Evolutionary conservation across 2,113 vertebrate genomes (phyloP).

Genomic region (Xyrauchen texanus): DNA sequence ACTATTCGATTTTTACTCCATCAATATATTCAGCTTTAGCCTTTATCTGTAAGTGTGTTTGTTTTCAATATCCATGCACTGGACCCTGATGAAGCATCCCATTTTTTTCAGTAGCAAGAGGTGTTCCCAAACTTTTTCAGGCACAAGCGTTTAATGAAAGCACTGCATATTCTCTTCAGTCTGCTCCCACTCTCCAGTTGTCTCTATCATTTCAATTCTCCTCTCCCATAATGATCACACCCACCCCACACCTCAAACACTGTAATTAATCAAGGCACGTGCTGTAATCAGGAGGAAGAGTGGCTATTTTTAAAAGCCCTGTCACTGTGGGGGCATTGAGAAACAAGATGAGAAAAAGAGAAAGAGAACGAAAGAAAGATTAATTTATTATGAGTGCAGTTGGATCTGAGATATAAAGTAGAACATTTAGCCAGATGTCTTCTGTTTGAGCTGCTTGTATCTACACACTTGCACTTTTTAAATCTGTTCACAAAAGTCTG

Average conservation of each 20-base stretch:
- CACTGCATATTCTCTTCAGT: neutral
- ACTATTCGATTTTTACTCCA: no score
- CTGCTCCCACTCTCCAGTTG: slow-evolving; percentile 19
- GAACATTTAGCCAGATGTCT: neutral
- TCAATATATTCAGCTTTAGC: no score
- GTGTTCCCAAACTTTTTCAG: neutral
- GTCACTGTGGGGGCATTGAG: slow-evolving; percentile 63
- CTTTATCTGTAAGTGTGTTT: no score
- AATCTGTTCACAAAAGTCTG: no score
- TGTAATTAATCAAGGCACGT: slow-evolving; percentile 76
- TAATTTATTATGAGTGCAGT: slow-evolving; percentile 13
- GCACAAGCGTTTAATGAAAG: slow-evolving; percentile 4
- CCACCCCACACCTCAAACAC: slow-evolving; percentile 63
- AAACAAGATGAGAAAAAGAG: slow-evolving; percentile 30
- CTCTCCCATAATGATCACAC: slow-evolving; percentile 51
- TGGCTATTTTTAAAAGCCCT: slow-evolving; percentile 74
- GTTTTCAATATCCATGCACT: neutral
- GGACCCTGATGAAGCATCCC: neutral
- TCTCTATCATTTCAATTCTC: slow-evolving; percentile 53
- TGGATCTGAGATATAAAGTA: neutral
- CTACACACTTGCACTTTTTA: no score
- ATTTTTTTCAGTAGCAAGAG: neutral
- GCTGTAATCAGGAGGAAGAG: slow-evolving; percentile 71
- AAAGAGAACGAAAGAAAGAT: slow-evolving; percentile 2
- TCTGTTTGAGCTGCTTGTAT: neutral